These are phyloP conservation scores for Dryomyza anilis DNA, from an alignment of 2,888 invertebrate genomes.

Conservation along the genomic window DNA sequence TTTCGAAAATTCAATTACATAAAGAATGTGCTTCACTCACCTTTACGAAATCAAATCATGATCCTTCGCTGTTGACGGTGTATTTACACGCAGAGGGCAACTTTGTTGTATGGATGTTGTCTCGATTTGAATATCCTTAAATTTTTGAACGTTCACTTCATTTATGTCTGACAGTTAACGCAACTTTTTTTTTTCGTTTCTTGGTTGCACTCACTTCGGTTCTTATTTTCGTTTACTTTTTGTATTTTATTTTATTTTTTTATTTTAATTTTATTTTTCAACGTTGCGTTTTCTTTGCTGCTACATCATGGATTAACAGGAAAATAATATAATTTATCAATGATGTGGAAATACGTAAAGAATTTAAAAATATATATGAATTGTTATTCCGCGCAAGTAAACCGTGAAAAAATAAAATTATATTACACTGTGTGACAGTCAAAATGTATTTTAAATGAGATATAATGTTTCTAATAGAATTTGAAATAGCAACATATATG, in stretches of 20 bases:
- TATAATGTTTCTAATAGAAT: no score
- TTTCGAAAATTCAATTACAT: constrained; percentile 4
- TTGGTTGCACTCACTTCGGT: neutral
- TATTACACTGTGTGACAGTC: no score
- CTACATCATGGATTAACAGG: neutral
- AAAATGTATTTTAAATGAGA: no score
- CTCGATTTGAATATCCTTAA: neutral
- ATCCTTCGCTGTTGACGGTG: constrained; percentile 6
- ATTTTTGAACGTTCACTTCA: neutral
- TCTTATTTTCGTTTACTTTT: neutral
- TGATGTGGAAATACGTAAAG: neutral
- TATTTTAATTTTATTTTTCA: neutral
- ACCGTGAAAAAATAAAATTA: no score
- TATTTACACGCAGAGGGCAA: no score
- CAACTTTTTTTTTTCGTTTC: neutral
- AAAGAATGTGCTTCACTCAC: constrained; percentile 7
- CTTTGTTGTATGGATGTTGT: neutral
- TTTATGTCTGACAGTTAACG: no score
- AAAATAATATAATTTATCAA: constrained; percentile 1
- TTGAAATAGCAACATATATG: no score
- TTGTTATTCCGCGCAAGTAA: neutral
- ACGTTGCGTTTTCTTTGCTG: neutral
- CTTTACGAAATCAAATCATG: constrained; percentile 15
- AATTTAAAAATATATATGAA: neutral
- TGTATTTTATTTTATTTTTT: neutral